Evolutionary conservation across 2,113 vertebrate genomes (phyloP), one percentile per base, ranked within the genome.

Genomic region (Opisthocomus hoazin): DNA sequence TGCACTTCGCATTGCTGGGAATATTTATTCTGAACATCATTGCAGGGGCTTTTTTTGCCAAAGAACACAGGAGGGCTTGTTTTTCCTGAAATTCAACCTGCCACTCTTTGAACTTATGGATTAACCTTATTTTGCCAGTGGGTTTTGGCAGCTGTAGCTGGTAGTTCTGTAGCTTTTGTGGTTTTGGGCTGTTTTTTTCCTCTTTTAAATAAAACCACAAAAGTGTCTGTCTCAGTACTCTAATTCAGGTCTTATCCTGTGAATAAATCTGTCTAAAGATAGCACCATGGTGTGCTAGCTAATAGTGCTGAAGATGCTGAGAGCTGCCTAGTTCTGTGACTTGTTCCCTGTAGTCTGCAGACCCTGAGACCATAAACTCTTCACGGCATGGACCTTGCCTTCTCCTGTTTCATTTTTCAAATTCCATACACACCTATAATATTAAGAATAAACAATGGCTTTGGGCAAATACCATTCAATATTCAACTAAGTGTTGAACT

Each of bases 61-160:
- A 89, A 79, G 84, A 89, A 86, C 74, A 94, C 41, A 69, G 77
- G 84, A 70, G 81, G 26, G 34, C 53, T 89, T 96, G 45, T 92
- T 96, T 94, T 83, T 89, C 70, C 76, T 91, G 89, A 94, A 95
- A 92, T 89, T 89, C 84, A 96, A 83, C 86, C 84, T 94, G 69
- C 37, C 32, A 65, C 61, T 82, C 77, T 73, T 46, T 93, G 90
- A 92, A 89, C 61, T 87, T 50, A 29, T 4, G 8, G 65, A 84
- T 95, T 93, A 94, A 93, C 81, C 66, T 94, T 89, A 69, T 90
- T 92, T 95, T 85, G 43, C 20, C 76, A 69, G 53, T 37, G 65
- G 48, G 20, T 69, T 96, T 96, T 96, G 89, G 81, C 77, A 94
- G 53, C 50, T 93, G 54, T 48, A 78, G 26, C 15, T 73, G 29